Evolutionary conservation across 2,797 vertebrate species (phyloP), one percentile per base, ranked within the genome.

Genomic region (Tiaroga cobitis): DNA sequence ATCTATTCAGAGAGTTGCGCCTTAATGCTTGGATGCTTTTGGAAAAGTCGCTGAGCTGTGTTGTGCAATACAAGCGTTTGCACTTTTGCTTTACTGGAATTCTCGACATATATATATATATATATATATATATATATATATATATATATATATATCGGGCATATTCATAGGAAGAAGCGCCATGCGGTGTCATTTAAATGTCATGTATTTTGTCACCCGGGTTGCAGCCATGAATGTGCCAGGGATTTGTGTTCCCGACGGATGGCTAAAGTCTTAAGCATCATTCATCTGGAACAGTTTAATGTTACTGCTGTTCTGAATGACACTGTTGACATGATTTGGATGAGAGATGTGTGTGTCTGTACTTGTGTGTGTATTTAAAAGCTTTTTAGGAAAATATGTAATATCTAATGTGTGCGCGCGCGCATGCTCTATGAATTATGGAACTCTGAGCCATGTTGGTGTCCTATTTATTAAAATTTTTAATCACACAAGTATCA

Each of bases 391-490:
- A 86, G 78, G 18, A 37, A 24, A 63, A 39, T 68, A 67, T 69
- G 39, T 29, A 46, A 10, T 39, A 72, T 59, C 26, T n/a, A 41
- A 81, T 16, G 6, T 68, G 85, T 72, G 78, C 1, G 7, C 6
- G 15, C 4, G 69, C 16, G 5, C 46, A 49, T 7, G 85, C 61
- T 86, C 32, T 72, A 77, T 59, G 13, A 77, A 70, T 43, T 72
- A n/a, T 67, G 19, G 21, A 63, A 80, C 21, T 21, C 51, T 73
- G 67, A 85, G 26, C 37, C 37, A 80, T 73, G 37, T 68, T 79
- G 34, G 26, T 78, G 78, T 73, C 68, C 67, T 74, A 87, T 87
- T 87, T 87, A 83, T 84, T 75, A 79, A 43, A 70, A 61, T 24
- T 61, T 80, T 37, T 63, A 68, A 85, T 80, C 67, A 72, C 21